Evolutionary conservation across 2,797 vertebrate genomes (phyloP).

Genomic region (Anguilla anguilla): DNA sequence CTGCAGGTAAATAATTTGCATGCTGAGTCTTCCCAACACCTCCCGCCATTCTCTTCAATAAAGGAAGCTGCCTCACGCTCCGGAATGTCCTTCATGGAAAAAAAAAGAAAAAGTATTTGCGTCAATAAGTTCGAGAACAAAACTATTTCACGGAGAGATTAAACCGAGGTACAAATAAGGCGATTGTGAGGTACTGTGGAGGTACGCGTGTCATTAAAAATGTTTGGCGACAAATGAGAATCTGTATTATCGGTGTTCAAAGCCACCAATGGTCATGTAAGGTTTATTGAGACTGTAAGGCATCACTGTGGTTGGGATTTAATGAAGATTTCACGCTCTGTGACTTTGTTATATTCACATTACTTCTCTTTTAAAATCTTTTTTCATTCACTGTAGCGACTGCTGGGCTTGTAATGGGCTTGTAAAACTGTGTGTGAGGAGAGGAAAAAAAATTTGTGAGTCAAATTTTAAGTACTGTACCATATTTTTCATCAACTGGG

Average conservation of each 20-base stretch:
- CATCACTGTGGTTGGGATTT: not conserved
- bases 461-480: not conserved
- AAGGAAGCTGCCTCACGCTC: not conserved
- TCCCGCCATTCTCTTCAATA: not conserved
- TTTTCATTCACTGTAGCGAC: too few species aligned
- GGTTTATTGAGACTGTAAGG: not conserved
- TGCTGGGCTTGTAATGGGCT: too few species aligned
- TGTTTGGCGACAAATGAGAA: not conserved
- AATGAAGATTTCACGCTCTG: not conserved
- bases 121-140: not conserved
- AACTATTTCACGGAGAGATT: not conserved
- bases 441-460: not conserved
- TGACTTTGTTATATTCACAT: not conserved
- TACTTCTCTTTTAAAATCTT: not conserved
- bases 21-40: not conserved
- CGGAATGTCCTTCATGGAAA: not conserved
- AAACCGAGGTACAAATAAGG: too few species aligned
- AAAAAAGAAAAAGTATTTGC: not conserved
- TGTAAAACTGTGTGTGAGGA: too few species aligned
- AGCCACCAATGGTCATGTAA: not conserved
- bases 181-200: not conserved
- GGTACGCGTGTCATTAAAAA: not conserved
- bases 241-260: not conserved
- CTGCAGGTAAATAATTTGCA: not conserved
- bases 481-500: not conserved